Percentiles rank a stretch among this genome's conserved stretches.
Conservation (phyloP, 1,140 invertebrate genomes). For the Heliconius eleuchia region DNA sequence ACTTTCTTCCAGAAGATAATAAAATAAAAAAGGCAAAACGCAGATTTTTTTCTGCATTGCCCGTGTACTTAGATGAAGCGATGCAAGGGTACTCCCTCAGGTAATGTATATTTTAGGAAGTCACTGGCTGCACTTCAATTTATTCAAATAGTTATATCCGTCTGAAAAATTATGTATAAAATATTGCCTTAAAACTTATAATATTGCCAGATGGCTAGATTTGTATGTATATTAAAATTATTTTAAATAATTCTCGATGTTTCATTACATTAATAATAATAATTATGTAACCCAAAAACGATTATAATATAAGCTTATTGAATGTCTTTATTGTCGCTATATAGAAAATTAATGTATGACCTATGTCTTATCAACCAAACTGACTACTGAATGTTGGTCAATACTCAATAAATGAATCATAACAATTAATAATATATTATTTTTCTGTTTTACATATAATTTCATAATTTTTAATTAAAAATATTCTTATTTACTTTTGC, state of each 20-base stretch:
- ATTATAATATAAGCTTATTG: too few species aligned
- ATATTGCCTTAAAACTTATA: not conserved
- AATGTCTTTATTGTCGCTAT: too few species aligned
- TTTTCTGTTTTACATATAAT: too few species aligned
- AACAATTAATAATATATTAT: too few species aligned
- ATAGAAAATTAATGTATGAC: too few species aligned
- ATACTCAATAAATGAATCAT: too few species aligned
- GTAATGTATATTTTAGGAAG: slow-evolving; percentile 42
- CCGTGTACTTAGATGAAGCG: slow-evolving; percentile 54
- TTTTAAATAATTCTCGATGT: not conserved
- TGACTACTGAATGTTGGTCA: too few species aligned
- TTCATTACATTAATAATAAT: not conserved
- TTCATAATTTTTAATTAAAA: too few species aligned
- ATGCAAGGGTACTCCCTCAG: slow-evolving; percentile 53
- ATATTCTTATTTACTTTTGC: not conserved
- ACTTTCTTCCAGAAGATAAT: slow-evolving; percentile 68
- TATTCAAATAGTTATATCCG: not conserved
- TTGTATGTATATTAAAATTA: not conserved
- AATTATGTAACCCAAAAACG: not conserved
- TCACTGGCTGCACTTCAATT: slow-evolving; percentile 42
- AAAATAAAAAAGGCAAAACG: slow-evolving; percentile 44
- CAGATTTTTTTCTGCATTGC: slow-evolving; percentile 51
- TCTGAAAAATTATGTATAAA: not conserved
- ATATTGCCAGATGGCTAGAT: not conserved
- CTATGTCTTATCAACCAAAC: too few species aligned